phyloP scores from a whole-genome alignment of 1,140 invertebrate genomes.

The Scaptomyza hsui region DNA sequence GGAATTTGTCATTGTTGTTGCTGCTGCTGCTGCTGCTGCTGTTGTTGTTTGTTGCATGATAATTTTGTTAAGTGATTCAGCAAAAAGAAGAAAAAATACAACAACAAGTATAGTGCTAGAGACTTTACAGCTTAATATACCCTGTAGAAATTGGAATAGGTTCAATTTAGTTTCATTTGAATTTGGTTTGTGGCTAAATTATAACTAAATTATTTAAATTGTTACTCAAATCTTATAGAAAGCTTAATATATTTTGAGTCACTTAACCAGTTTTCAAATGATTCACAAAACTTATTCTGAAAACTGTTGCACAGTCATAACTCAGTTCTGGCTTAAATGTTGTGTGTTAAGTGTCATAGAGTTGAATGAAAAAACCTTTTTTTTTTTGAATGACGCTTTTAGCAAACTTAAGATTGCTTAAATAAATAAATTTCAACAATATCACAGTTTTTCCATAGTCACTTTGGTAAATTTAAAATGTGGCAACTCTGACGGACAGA shows the following conservation, averaged over 20 bases:
- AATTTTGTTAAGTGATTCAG: slow-evolving; percentile 34
- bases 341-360: neutral
- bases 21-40: slow-evolving; percentile 6
- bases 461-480: neutral
- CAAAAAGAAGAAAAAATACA: slow-evolving; percentile 1
- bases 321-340: neutral
- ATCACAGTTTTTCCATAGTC: neutral
- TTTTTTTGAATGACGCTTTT: neutral
- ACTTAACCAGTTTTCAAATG: neutral
- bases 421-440: neutral
- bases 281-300: neutral
- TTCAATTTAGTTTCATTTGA: too few relatives aligned
- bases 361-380: too few relatives aligned
- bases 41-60: neutral
- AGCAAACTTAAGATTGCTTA: too few relatives aligned
- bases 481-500: neutral
- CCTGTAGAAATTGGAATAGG: neutral
- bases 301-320: neutral
- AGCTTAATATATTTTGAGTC: neutral
- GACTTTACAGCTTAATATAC: neutral
- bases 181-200: too few relatives aligned
- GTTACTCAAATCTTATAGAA: too few relatives aligned
- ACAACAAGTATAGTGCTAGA: neutral
- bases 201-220: too few relatives aligned
- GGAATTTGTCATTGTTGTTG: slow-evolving; percentile 75